phyloP scores from a whole-genome alignment of 1,140 invertebrate species.

The Drosophila aff. region DNA sequence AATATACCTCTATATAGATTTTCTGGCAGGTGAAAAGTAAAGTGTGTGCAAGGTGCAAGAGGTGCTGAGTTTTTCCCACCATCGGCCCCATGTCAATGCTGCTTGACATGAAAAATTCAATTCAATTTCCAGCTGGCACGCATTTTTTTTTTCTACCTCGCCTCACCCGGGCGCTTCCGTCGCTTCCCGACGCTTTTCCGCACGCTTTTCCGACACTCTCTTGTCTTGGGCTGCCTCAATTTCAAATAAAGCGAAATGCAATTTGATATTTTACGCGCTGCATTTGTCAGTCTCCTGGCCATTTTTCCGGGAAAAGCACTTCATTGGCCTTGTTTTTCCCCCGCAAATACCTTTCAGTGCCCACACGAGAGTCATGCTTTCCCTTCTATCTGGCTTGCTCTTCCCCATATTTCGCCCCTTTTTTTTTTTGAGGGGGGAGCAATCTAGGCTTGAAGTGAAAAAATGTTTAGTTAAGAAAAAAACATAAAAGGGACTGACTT shows the following conservation, averaged over 20 bases:
- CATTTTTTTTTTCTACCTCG: constrained; percentile 10
- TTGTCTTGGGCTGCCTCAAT: constrained; percentile 41
- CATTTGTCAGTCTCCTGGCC: constrained; percentile 38
- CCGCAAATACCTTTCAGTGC: constrained; percentile 19
- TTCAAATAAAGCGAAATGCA: constrained; percentile 71
- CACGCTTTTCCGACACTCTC: constrained; percentile 14
- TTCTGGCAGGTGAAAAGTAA: constrained; percentile 22
- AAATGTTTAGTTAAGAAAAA: background rate
- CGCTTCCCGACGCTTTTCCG: constrained; percentile 23
- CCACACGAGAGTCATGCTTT: constrained; percentile 6
- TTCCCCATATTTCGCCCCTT: background rate
- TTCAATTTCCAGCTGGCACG: constrained; percentile 44
- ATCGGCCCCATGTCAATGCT: constrained; percentile 54
- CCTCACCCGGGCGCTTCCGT: background rate
- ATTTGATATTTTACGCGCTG: constrained; percentile 77
- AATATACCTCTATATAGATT: constrained; percentile 6
- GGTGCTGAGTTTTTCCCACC: constrained; percentile 6
- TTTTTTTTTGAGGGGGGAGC: background rate
- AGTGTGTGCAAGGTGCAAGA: constrained; percentile 54
- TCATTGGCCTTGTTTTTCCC: constrained; percentile 35
- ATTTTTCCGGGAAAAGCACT: constrained; percentile 27
- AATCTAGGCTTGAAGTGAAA: background rate
- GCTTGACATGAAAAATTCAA: constrained; percentile 75
- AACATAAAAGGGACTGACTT: background rate
- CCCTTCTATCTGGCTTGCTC: background rate